These are phyloP conservation scores for Netelia virgata DNA, from an alignment of 2,888 invertebrate genomes.

Conservation along the genomic window DNA sequence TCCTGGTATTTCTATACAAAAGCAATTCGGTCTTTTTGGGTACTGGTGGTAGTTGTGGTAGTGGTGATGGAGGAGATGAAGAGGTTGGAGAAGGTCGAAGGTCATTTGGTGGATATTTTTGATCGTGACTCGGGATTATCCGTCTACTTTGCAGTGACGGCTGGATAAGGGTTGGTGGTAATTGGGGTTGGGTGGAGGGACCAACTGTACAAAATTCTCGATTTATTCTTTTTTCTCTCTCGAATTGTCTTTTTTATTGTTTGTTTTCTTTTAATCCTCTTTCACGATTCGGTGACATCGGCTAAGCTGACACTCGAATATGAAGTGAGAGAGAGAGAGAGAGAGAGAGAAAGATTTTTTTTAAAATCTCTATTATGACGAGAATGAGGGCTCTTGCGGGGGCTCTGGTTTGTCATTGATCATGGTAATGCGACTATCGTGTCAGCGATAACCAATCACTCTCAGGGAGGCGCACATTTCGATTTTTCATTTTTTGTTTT, in stretches of 20 bases:
- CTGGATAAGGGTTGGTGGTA: conserved; percentile 37
- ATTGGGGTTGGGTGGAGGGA: conserved; percentile 56
- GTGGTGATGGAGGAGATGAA: conserved; percentile 29
- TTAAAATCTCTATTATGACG: conserved; percentile 47
- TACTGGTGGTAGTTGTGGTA: conserved; percentile 37
- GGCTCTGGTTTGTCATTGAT: conserved; percentile 85
- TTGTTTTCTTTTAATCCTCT: conserved; percentile 34
- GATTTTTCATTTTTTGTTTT: conserved; percentile 55
- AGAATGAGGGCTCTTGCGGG: conserved; percentile 78
- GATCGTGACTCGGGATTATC: conserved; percentile 55
- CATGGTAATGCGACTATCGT: conserved; percentile 75
- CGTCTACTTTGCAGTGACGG: conserved; percentile 54
- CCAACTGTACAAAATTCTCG: conserved; percentile 61
- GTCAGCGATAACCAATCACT: conserved; percentile 69
- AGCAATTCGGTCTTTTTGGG: conserved; percentile 66
- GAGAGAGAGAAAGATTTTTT: conserved; percentile 20
- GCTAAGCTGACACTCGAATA: conserved; percentile 61
- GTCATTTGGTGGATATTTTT: conserved; percentile 50
- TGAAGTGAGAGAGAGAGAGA: conserved; percentile 52
- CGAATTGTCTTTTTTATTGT: conserved; percentile 30
- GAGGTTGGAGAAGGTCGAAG: conserved; percentile 20
- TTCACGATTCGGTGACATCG: conserved; percentile 61
- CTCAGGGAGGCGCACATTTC: conserved; percentile 59
- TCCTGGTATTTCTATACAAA: conserved; percentile 82
- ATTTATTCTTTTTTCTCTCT: conserved; percentile 48